Base-by-base conservation (phyloP, 1,140 invertebrate species). In the Diorhabda elongata region DNA sequence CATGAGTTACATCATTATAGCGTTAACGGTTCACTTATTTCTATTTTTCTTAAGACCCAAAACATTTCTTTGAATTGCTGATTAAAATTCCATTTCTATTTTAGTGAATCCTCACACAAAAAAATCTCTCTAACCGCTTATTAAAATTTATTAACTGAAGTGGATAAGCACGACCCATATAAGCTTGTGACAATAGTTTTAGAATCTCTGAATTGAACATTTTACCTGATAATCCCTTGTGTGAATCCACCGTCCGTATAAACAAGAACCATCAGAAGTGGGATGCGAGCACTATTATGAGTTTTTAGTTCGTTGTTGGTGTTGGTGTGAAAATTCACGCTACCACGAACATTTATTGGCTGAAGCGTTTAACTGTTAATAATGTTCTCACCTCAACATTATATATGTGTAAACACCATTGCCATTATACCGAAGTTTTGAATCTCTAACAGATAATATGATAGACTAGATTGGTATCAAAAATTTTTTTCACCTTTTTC, bases 201-300 rank as follows among this genome's bases (percentile, higher is more conserved):
- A 52, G n/a, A 52, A 52, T 52, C 47, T 52, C n/a, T 52, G n/a
- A 52, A 52, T n/a, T 52, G 47, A 8, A 52, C 6, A n/a, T 52
- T 52, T 52, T 52, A 52, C 47, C 47, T 52, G 47, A 52, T 52
- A 52, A 52, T 52, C 47, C 47, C 47, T 52, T 52, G 47, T 52
- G 47, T 52, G 47, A 52, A 52, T 52, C n/a, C 47, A 52, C 47
- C 47, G 47, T 3, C 47, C 47, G 47, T 52, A 52, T 52, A 52
- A 52, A 52, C 47, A 52, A 52, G 47, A 52, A 52, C 47, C 47
- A 52, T 52, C 2, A 52, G 47, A 2, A 52, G 3, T 52, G 47
- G 47, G n/a, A 52, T 52, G n/a, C 3, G n/a, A n/a, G 47, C 2
- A 2, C 47, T 52, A 52, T 52, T 52, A 52, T 52, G 47, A 52